These are phyloP conservation scores for Stratiolaelaps scimitus DNA, from an alignment of 1,140 invertebrate genomes.

Conservation along the genomic window DNA sequence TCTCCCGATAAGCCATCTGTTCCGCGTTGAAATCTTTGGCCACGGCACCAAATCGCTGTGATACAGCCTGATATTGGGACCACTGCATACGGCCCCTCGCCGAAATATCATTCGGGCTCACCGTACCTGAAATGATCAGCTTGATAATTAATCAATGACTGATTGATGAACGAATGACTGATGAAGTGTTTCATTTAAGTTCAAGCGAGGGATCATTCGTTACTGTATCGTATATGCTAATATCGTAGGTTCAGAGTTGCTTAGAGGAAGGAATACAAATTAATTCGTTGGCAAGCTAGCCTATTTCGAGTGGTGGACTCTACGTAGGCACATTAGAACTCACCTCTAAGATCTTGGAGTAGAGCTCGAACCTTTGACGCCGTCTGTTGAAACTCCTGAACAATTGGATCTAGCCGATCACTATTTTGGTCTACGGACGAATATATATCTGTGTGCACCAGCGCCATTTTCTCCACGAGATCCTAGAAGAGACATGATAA, in stretches of 20 bases:
- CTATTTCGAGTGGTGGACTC: too few relatives aligned
- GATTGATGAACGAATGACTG: too few relatives aligned
- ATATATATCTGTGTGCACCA: not conserved
- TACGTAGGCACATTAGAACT: not conserved
- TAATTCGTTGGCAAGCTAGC: too few relatives aligned
- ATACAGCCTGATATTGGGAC: not conserved
- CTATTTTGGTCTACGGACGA: not conserved
- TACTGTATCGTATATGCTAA: too few relatives aligned
- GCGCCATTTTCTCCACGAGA: too few relatives aligned
- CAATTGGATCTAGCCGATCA: not conserved
- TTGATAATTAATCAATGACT: too few relatives aligned
- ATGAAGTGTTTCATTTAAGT: not conserved
- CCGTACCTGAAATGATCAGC: not conserved
- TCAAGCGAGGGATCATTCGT: not conserved
- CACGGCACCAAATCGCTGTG: not conserved
- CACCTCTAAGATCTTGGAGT: not conserved
- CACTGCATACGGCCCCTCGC: constrained; percentile 12
- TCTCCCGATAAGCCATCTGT: constrained; percentile 6
- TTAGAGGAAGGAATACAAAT: too few relatives aligned
- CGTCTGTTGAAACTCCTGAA: constrained; percentile 10
- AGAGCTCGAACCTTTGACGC: not conserved
- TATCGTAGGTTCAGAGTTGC: too few relatives aligned
- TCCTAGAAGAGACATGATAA: too few relatives aligned
- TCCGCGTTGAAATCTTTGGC: constrained; percentile 1
- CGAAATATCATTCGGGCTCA: not conserved